These are phyloP conservation scores for Remorina albescens DNA, from an alignment of 2,797 vertebrate species.

Conservation along the genomic window DNA sequence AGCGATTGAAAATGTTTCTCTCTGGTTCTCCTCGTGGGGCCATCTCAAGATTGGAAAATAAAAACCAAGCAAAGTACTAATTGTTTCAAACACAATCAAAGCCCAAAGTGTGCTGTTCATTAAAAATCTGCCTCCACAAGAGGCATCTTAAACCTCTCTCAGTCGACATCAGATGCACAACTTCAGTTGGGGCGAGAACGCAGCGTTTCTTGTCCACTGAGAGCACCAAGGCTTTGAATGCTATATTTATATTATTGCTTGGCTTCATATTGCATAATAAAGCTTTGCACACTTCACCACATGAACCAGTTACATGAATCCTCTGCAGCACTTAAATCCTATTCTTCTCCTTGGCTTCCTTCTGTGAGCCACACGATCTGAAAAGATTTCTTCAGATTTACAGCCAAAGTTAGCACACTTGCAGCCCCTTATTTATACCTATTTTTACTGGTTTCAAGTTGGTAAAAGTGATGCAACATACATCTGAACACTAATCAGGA, in stretches of 20 bases:
- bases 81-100: slow-evolving; percentile 39
- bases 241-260: slow-evolving; percentile 36
- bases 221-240: slow-evolving; percentile 32
- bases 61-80: slow-evolving; percentile 51
- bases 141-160: slow-evolving; percentile 23
- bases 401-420: neutral
- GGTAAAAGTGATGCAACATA: no score
- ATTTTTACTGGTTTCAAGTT: no score
- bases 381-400: neutral
- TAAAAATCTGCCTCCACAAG: slow-evolving; percentile 47
- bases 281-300: slow-evolving; percentile 7
- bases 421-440: no score
- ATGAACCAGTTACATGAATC: slow-evolving; percentile 2
- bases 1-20: slow-evolving; percentile 11
- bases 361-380: neutral
- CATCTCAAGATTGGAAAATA: slow-evolving; percentile 28
- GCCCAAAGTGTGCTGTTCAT: slow-evolving; percentile 40
- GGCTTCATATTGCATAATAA: slow-evolving; percentile 29
- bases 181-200: slow-evolving; percentile 8
- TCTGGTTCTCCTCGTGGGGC: slow-evolving; percentile 10
- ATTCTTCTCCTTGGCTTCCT: neutral
- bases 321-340: slow-evolving; percentile 8
- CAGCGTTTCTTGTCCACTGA: slow-evolving; percentile 25
- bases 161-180: slow-evolving; percentile 29
- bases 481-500: neutral